A percentile compares a stretch with the other conserved stretches of the same genome.
Conservation (phyloP, 2,797 vertebrate species). For the Catharus ustulatus region DNA sequence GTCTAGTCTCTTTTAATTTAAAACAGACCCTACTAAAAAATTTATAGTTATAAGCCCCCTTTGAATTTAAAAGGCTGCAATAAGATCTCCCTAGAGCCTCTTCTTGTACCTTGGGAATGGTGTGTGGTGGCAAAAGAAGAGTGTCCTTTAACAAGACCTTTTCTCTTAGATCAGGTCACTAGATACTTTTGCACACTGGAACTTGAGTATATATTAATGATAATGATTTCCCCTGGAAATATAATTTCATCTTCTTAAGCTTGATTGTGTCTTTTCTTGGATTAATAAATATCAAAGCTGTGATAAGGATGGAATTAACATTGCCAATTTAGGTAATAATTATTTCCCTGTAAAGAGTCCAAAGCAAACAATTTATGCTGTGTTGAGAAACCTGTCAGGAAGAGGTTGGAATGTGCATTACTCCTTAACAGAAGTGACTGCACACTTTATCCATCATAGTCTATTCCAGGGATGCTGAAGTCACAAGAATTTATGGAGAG, state of each 20-base stretch:
- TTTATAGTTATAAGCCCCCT: neutral
- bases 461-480: slow-evolving; percentile 17
- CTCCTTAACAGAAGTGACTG: slow-evolving; percentile 12
- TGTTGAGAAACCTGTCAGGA: slow-evolving; percentile 34
- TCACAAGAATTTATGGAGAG: slow-evolving; percentile 36
- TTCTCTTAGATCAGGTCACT: neutral
- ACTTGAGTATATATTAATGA: neutral
- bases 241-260: neutral
- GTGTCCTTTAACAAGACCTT: neutral
- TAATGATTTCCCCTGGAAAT: neutral
- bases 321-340: neutral
- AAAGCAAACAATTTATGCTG: slow-evolving; percentile 29
- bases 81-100: neutral
- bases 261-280: neutral
- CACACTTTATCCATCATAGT: slow-evolving; percentile 55
- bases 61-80: neutral
- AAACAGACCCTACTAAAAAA: neutral
- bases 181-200: neutral
- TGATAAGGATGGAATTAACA: neutral
- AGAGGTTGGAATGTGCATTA: slow-evolving; percentile 23
- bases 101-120: neutral
- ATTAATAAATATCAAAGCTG: neutral
- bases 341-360: neutral
- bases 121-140: neutral
- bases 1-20: neutral